Evolutionary conservation across 2,888 invertebrate genomes (phyloP).

Genomic region (Hirudinaria manillensis): DNA sequence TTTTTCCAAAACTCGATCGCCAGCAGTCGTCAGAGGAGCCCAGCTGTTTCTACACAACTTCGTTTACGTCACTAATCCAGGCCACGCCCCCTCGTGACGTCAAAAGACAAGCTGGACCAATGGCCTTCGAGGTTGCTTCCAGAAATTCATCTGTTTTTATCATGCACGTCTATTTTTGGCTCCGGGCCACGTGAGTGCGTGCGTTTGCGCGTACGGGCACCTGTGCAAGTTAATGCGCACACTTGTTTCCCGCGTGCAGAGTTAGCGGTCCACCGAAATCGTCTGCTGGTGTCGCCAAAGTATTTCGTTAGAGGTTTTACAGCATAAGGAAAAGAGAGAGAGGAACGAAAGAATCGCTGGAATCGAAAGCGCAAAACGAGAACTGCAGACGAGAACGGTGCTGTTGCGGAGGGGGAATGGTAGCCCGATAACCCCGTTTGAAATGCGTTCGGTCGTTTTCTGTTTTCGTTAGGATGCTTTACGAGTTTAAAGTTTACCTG

Average conservation of each 20-base stretch:
- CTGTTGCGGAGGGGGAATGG: too few species aligned
- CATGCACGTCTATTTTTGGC: slow-evolving; percentile 16
- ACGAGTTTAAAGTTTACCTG: too few species aligned
- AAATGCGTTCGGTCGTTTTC: too few species aligned
- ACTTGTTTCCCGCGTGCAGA: neutral
- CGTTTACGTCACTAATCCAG: slow-evolving; percentile 26
- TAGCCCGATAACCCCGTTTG: too few species aligned
- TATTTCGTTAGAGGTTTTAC: too few species aligned
- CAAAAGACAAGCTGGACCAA: slow-evolving; percentile 23
- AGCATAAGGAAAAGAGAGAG: too few species aligned
- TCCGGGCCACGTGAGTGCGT: slow-evolving; percentile 6
- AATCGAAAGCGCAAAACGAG: too few species aligned
- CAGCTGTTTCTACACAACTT: slow-evolving; percentile 12
- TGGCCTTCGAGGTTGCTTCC: slow-evolving; percentile 29
- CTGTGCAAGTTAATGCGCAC: neutral
- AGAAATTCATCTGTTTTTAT: slow-evolving; percentile 30
- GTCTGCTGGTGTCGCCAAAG: too few species aligned
- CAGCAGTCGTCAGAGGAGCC: neutral
- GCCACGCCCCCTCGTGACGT: slow-evolving; percentile 29
- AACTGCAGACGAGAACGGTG: too few species aligned
- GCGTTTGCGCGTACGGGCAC: neutral
- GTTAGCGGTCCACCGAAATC: too few species aligned
- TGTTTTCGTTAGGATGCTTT: too few species aligned
- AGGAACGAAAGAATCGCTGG: too few species aligned
- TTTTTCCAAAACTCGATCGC: slow-evolving; percentile 6